A percentile compares a stretch with the other conserved stretches of the same genome.
These are phyloP conservation scores for Saccostrea cuccullata DNA, from an alignment of 1,140 invertebrate species.

Conservation along the genomic window DNA sequence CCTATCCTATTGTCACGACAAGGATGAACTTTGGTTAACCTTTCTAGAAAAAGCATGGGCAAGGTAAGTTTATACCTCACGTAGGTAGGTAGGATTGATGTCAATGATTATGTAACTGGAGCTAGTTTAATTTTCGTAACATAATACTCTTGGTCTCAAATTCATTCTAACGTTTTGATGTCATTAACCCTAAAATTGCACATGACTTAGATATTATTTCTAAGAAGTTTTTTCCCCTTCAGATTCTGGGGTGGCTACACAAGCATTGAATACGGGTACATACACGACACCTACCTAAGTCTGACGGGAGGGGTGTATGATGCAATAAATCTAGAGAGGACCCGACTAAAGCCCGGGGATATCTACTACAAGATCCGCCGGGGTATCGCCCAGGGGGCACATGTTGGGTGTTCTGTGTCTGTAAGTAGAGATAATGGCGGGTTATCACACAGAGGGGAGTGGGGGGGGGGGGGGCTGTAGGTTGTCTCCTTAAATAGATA, in stretches of 20 bases:
- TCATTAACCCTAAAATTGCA: too few species aligned
- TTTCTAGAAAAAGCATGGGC: conserved; percentile 36
- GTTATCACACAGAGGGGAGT: too few species aligned
- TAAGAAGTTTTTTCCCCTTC: not conserved
- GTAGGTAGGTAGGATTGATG: too few species aligned
- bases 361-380: conserved; percentile 28
- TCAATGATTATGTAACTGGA: too few species aligned
- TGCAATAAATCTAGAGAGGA: conserved; percentile 36
- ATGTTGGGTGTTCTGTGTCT: conserved; percentile 22
- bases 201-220: not conserved
- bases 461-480: too few species aligned
- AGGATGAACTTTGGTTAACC: conserved; percentile 29
- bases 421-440: not conserved
- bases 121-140: too few species aligned
- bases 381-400: not conserved
- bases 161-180: too few species aligned
- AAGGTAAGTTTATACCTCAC: not conserved
- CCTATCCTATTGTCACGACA: conserved; percentile 37
- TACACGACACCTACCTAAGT: conserved; percentile 15
- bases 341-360: conserved; percentile 31
- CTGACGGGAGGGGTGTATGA: conserved; percentile 37
- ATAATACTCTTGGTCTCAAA: too few species aligned
- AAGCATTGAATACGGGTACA: conserved; percentile 16
- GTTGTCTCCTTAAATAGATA: too few species aligned
- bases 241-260: conserved; percentile 37